Conservation (phyloP, 2,888 invertebrate genomes). For the Clepsis dumicolana region DNA sequence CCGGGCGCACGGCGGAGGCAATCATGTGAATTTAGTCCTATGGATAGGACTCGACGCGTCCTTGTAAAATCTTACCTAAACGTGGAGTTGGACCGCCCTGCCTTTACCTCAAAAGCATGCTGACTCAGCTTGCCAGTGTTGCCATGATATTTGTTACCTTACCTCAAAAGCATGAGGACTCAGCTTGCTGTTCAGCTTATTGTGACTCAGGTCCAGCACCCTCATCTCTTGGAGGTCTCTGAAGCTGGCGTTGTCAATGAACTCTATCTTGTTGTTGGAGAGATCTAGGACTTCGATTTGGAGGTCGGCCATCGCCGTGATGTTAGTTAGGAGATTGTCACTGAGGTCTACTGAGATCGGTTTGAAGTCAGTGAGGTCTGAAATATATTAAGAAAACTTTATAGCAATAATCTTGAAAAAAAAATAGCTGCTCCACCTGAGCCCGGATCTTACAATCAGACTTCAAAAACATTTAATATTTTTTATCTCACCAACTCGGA, state of each 20-base stretch:
- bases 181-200: conserved; percentile 87
- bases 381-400: conserved; percentile 46
- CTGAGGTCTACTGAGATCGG: conserved; percentile 76
- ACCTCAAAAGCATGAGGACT: conserved; percentile 90
- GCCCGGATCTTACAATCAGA: no score
- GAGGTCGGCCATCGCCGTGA: conserved; percentile 84
- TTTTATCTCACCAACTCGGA: no score
- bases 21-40: no score
- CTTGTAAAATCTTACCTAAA: no score
- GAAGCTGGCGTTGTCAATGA: conserved; percentile 88
- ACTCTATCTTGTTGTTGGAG: conserved; percentile 87
- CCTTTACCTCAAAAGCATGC: no score
- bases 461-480: no score
- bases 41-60: no score
- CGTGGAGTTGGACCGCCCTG: no score
- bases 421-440: no score
- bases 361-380: conserved; percentile 66
- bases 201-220: conserved; percentile 89
- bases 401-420: no score
- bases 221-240: conserved; percentile 86
- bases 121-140: no score
- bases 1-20: no score
- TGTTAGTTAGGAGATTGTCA: conserved; percentile 73
- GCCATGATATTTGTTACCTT: conserved; percentile 49
- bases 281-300: conserved; percentile 87